Conservation (phyloP, 1,140 invertebrate genomes). For the Calycopis cecrops region DNA sequence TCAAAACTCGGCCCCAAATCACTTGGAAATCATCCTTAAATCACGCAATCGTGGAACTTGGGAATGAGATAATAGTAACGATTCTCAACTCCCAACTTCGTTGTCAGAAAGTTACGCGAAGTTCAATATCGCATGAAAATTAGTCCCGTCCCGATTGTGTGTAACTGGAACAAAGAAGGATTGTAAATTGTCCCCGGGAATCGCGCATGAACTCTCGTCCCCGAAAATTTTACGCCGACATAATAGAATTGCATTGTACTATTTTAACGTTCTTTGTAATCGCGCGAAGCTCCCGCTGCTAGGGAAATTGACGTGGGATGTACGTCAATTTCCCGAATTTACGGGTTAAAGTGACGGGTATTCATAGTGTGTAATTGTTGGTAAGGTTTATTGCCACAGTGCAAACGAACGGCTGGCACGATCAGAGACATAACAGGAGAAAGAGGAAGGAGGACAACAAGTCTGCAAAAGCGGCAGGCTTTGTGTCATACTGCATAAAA, state of each 20-base stretch:
- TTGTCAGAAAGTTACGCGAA: constrained; percentile 15
- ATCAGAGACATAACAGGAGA: too few species aligned
- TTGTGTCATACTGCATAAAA: too few species aligned
- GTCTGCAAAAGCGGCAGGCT: too few species aligned
- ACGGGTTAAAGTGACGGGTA: too few species aligned
- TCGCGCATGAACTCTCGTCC: constrained; percentile 1
- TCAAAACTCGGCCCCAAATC: constrained; percentile 18
- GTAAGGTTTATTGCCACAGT: too few species aligned
- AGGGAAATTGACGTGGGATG: too few species aligned
- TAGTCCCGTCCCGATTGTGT: constrained; percentile 10
- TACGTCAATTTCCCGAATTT: too few species aligned
- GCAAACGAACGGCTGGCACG: too few species aligned
- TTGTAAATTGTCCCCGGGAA: constrained; percentile 9
- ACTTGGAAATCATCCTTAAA: constrained; percentile 16
- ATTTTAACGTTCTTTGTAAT: background rate
- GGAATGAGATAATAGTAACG: constrained; percentile 21
- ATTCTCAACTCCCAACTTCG: constrained; percentile 17
- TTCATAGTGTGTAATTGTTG: too few species aligned
- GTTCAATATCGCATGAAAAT: constrained; percentile 18
- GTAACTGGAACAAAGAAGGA: constrained; percentile 12
- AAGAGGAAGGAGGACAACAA: too few species aligned
- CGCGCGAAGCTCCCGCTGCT: too few species aligned
- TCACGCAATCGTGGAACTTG: constrained; percentile 17
- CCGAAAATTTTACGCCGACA: constrained; percentile 6
- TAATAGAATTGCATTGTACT: background rate